phyloP scores from a whole-genome alignment of 53 echinoderm and acorn worm species.

The Zoroaster sp. region DNA sequence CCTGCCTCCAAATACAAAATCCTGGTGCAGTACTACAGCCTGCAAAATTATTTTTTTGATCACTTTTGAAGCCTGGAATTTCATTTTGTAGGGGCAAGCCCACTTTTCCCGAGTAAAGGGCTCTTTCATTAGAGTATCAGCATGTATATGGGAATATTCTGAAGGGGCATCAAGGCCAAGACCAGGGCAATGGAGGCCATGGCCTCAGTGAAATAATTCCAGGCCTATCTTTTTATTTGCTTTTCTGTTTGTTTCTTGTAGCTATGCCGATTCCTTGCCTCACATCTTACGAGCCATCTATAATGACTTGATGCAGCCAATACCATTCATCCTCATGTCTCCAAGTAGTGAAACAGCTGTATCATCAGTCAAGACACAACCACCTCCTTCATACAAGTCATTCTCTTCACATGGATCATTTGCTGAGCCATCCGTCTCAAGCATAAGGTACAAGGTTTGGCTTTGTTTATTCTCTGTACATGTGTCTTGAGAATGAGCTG shows the following conservation, averaged over 20 bases:
- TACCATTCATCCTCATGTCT: slow-evolving; percentile 68
- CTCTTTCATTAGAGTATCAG: no score
- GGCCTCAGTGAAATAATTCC: no score
- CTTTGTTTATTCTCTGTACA: neutral
- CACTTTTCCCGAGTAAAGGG: no score
- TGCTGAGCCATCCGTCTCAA: neutral
- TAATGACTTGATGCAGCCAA: slow-evolving; percentile 77
- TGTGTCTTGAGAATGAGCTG: neutral
- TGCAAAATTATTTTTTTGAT: no score
- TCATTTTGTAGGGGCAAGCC: no score
- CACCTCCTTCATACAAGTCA: neutral
- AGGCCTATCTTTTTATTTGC: neutral
- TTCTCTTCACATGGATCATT: slow-evolving; percentile 21
- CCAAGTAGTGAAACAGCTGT: slow-evolving; percentile 59
- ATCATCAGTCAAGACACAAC: neutral
- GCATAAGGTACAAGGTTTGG: neutral
- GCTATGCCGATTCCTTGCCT: slow-evolving; percentile 79
- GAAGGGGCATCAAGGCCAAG: no score
- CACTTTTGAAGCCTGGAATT: no score
- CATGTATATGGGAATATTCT: no score
- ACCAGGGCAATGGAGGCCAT: no score
- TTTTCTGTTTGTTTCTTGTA: neutral
- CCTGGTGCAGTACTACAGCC: no score
- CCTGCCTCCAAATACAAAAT: no score
- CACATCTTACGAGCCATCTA: slow-evolving; percentile 76